A percentile compares a stretch with the other conserved stretches of the same genome.
Evolutionary conservation across 2,888 invertebrate species (phyloP).

Genomic region (Coelopa pilipes): DNA sequence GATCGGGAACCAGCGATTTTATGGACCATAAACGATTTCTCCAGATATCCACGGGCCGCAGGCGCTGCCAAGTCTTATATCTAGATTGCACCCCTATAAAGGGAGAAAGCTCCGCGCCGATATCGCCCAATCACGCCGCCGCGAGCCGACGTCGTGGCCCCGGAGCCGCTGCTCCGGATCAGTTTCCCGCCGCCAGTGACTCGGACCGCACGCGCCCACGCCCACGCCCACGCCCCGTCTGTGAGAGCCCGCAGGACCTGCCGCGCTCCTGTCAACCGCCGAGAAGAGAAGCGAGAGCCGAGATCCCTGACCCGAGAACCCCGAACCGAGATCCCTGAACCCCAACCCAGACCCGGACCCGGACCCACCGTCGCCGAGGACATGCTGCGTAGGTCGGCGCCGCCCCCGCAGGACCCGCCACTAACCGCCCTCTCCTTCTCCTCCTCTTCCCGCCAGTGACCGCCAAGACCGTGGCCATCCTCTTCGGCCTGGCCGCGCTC

Average conservation of each 20-base stretch:
- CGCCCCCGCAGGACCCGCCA: too few relatives aligned
- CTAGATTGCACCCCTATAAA: constrained; percentile 2
- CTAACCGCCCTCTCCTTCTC: background rate
- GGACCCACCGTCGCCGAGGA: too few relatives aligned
- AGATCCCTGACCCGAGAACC: background rate
- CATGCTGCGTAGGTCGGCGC: too few relatives aligned
- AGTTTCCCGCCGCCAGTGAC: background rate
- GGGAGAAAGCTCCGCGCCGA: background rate
- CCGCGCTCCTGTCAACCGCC: background rate
- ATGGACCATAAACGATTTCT: constrained; percentile 8
- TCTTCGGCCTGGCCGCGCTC: constrained; percentile 56
- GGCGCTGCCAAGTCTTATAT: background rate
- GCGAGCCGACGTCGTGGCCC: constrained; percentile 1
- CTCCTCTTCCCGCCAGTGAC: constrained; percentile 48
- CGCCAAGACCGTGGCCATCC: constrained; percentile 57
- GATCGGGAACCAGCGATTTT: background rate
- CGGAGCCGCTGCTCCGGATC: background rate
- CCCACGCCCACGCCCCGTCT: too few relatives aligned
- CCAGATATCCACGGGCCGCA: background rate
- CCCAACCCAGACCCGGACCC: too few relatives aligned
- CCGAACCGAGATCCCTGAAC: too few relatives aligned
- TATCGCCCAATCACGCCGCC: background rate
- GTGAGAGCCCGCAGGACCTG: background rate
- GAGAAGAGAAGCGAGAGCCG: background rate
- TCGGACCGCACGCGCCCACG: background rate